A percentile compares a stretch with the other conserved stretches of the same genome.
Evolutionary conservation across 2,113 vertebrate species (phyloP).

Genomic region (Malurus elegans): DNA sequence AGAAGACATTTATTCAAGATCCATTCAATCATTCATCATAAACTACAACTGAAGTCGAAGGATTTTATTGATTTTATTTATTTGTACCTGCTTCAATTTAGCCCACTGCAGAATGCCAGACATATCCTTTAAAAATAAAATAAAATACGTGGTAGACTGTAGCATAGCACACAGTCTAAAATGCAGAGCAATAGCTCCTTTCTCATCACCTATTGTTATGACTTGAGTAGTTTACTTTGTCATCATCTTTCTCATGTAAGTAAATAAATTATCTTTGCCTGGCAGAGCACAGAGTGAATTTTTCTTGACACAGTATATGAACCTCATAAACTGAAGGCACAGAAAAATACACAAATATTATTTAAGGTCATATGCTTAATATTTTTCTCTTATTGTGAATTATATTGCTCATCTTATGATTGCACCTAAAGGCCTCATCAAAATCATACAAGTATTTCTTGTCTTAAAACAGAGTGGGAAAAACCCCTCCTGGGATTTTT

Average conservation of each 20-base stretch:
- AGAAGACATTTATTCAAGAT: neutral
- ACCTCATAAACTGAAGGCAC: neutral
- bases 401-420: neutral
- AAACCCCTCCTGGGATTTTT: fast-evolving
- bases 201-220: neutral
- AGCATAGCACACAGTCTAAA: neutral
- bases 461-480: neutral
- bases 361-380: neutral
- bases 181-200: neutral
- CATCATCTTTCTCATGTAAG: neutral
- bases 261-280: neutral
- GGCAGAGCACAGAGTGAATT: neutral
- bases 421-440: neutral
- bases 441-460: neutral
- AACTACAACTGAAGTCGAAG: neutral
- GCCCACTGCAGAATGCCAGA: neutral
- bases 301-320: neutral
- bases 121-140: neutral
- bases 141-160: neutral
- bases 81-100: neutral
- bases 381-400: neutral
- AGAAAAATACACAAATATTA: neutral
- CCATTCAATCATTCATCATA: neutral
- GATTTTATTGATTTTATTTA: neutral
- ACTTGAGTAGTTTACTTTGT: neutral